phyloP scores from a whole-genome alignment of 2,888 invertebrate genomes.

The Pristionchus maxplancki region DNA sequence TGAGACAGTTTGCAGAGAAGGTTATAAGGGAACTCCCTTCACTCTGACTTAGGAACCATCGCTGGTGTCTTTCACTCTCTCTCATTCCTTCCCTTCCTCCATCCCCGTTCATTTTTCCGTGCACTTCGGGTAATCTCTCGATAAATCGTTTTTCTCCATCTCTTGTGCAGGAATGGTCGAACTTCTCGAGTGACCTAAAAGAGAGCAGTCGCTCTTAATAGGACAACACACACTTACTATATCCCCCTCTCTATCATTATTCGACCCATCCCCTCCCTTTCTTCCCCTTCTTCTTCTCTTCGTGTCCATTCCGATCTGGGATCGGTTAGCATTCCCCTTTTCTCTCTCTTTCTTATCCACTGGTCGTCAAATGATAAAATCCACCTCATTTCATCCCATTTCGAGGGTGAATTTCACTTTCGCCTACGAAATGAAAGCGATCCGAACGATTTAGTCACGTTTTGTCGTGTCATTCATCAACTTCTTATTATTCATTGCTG shows the following conservation, averaged over 20 bases:
- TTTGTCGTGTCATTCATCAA: background rate
- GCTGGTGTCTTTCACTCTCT: background rate
- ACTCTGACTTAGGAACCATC: background rate
- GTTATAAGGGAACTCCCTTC: background rate
- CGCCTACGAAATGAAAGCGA: background rate
- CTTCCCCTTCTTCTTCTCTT: background rate
- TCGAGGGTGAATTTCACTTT: background rate
- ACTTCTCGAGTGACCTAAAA: slow-evolving; percentile 27
- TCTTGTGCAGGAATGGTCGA: background rate
- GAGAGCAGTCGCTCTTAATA: slow-evolving; percentile 2
- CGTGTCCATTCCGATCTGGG: background rate
- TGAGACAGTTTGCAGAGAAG: background rate
- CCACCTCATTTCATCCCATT: slow-evolving; percentile 23
- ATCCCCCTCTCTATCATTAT: slow-evolving; percentile 25
- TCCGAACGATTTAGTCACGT: background rate
- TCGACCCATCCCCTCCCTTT: background rate
- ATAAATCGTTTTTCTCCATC: slow-evolving; percentile 24
- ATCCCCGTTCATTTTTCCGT: slow-evolving; percentile 10
- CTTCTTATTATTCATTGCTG: background rate
- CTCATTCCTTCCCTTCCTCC: slow-evolving; percentile 1
- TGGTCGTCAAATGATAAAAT: slow-evolving; percentile 9
- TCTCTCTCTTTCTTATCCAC: background rate
- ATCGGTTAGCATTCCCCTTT: slow-evolving; percentile 5
- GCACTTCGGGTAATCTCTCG: background rate
- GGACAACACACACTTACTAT: slow-evolving; percentile 42